Evolutionary conservation across 2,113 vertebrate genomes (phyloP).

Genomic region (Entosphenus tridentatus): DNA sequence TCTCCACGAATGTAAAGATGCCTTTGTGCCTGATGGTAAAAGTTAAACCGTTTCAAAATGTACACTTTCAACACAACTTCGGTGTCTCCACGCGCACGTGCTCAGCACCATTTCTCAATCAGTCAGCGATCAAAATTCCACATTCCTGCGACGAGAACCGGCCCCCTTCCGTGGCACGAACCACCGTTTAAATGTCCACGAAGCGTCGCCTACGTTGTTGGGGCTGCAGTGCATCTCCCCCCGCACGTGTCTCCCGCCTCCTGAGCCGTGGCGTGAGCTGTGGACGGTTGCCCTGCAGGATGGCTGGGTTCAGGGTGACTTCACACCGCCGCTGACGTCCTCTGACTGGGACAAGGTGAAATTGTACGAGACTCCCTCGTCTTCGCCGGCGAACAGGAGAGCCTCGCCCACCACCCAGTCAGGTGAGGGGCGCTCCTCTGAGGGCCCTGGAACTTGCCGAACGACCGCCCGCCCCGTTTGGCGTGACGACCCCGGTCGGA

Average conservation of each 20-base stretch:
- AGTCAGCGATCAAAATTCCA: too few relatives aligned
- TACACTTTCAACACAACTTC: too few relatives aligned
- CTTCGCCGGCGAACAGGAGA: background rate
- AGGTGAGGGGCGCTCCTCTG: too few relatives aligned
- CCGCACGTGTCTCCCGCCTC: background rate
- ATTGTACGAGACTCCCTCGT: background rate
- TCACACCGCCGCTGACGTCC: background rate
- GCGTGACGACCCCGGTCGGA: too few relatives aligned
- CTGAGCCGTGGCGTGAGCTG: background rate
- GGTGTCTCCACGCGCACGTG: too few relatives aligned
- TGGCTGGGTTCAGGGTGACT: conserved; percentile 1
- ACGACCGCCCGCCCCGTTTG: too few relatives aligned
- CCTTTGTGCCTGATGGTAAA: too few relatives aligned
- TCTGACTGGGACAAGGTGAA: conserved; percentile 2
- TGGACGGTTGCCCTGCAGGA: background rate
- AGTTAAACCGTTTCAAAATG: too few relatives aligned
- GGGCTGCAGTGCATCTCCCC: background rate
- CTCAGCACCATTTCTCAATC: too few relatives aligned
- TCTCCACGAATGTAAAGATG: too few relatives aligned
- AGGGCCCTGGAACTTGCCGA: too few relatives aligned
- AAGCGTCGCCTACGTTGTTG: background rate
- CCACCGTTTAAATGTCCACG: background rate
- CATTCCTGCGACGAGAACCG: background rate
- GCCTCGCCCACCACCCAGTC: too few relatives aligned
- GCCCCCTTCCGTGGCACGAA: background rate